Conservation (phyloP, 2,888 invertebrate genomes). For the Pinctada fucata region DNA sequence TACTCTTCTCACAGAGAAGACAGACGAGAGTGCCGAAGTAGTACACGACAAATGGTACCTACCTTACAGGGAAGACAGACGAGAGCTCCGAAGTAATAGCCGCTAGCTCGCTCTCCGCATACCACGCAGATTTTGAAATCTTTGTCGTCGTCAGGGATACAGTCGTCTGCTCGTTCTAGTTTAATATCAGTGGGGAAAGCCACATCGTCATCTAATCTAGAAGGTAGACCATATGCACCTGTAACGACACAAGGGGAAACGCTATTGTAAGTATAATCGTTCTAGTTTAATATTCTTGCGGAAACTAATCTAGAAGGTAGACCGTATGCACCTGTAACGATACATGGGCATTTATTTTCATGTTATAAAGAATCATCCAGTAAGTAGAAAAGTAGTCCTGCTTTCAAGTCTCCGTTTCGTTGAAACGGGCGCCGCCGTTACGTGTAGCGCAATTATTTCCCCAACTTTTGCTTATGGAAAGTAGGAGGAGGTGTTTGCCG, state of each 20-base stretch:
- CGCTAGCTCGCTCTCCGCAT: slow-evolving; percentile 69
- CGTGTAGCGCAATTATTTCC: too few relatives aligned
- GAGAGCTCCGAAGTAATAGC: slow-evolving; percentile 70
- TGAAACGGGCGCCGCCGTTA: too few relatives aligned
- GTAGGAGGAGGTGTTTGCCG: too few relatives aligned
- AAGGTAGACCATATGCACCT: slow-evolving; percentile 53
- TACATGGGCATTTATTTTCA: too few relatives aligned
- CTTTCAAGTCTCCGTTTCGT: too few relatives aligned
- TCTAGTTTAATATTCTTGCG: too few relatives aligned
- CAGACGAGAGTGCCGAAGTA: not conserved
- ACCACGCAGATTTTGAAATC: slow-evolving; percentile 65
- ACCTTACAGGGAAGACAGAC: slow-evolving; percentile 73
- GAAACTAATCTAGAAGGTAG: slow-evolving; percentile 47
- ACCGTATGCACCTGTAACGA: slow-evolving; percentile 48
- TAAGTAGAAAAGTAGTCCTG: too few relatives aligned
- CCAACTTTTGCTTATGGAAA: too few relatives aligned
- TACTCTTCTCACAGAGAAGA: not conserved
- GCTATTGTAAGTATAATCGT: too few relatives aligned
- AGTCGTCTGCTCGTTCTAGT: slow-evolving; percentile 55
- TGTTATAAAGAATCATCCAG: too few relatives aligned
- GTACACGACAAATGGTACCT: slow-evolving; percentile 6
- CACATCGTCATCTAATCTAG: slow-evolving; percentile 58
- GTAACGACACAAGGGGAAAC: slow-evolving; percentile 17
- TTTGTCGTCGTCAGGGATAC: slow-evolving; percentile 56
- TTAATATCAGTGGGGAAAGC: slow-evolving; percentile 63